A percentile compares a stretch with the other conserved stretches of the same genome.
These are phyloP conservation scores for Enhydra lutris DNA, from an alignment of 2,113 vertebrate genomes.

Conservation along the genomic window DNA sequence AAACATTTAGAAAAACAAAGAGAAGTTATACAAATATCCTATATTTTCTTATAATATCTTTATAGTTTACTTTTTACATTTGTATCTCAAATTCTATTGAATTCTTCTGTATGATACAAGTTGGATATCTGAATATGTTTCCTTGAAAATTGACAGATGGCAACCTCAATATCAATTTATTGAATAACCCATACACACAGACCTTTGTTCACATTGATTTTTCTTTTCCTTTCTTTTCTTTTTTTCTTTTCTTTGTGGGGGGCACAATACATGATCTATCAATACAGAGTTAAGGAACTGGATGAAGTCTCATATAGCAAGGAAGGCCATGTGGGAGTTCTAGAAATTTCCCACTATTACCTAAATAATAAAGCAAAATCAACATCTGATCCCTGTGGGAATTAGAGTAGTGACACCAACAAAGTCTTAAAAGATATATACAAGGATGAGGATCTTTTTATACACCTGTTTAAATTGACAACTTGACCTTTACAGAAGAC, in stretches of 20 bases:
- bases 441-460: background rate
- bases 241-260: background rate
- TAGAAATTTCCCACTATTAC: background rate
- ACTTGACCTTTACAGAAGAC: background rate
- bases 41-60: background rate
- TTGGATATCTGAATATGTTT: background rate
- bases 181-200: background rate
- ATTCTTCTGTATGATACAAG: background rate
- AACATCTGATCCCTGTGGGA: background rate
- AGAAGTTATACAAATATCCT: background rate
- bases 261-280: too few species aligned
- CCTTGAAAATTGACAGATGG: background rate
- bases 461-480: background rate
- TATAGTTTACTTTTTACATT: background rate
- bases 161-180: background rate
- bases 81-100: background rate
- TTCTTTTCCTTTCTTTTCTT: background rate
- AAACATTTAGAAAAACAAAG: background rate
- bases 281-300: too few species aligned
- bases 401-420: background rate
- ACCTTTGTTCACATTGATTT: background rate
- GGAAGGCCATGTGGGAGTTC: background rate
- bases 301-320: background rate
- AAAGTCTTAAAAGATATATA: background rate
- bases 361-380: background rate